phyloP scores from a whole-genome alignment of 1,140 invertebrate species.

The Pteromalus puparum region DNA sequence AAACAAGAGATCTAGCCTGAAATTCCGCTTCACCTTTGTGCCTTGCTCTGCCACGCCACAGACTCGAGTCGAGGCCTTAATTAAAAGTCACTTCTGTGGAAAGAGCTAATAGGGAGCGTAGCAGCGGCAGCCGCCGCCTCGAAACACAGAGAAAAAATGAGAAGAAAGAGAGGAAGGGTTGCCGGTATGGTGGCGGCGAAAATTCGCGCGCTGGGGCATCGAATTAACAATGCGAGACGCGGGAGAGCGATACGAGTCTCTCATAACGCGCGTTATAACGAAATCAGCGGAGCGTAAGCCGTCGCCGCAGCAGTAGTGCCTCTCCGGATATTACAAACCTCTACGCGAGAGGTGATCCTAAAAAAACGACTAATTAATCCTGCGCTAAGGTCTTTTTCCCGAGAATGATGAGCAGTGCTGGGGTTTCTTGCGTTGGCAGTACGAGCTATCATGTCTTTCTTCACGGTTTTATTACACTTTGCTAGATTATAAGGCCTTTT shows the following conservation, averaged over 20 bases:
- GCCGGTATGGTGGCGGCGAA: not conserved
- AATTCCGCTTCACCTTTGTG: not conserved
- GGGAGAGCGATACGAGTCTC: not conserved
- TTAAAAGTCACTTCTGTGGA: slow-evolving; percentile 27
- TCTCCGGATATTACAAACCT: slow-evolving; percentile 47
- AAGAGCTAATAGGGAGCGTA: not conserved
- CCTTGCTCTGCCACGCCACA: not conserved
- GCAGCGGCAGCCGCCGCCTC: not conserved
- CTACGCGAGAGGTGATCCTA: not conserved
- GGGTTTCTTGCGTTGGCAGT: not conserved
- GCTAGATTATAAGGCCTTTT: not conserved
- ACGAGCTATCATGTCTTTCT: not conserved
- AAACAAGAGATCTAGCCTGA: not conserved
- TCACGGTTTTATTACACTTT: not conserved
- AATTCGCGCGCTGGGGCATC: slow-evolving; percentile 11
- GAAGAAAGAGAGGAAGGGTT: not conserved
- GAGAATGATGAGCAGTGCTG: too few species aligned
- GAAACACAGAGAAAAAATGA: not conserved
- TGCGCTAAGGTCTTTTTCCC: too few species aligned
- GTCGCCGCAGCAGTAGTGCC: not conserved
- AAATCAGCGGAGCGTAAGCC: slow-evolving; percentile 26
- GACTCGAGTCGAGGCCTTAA: not conserved
- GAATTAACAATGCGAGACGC: slow-evolving; percentile 32
- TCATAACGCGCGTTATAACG: slow-evolving; percentile 23
- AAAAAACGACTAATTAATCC: slow-evolving; percentile 40